phyloP scores from a whole-genome alignment of 1,140 invertebrate genomes.

The Macrobrachium nipponense region DNA sequence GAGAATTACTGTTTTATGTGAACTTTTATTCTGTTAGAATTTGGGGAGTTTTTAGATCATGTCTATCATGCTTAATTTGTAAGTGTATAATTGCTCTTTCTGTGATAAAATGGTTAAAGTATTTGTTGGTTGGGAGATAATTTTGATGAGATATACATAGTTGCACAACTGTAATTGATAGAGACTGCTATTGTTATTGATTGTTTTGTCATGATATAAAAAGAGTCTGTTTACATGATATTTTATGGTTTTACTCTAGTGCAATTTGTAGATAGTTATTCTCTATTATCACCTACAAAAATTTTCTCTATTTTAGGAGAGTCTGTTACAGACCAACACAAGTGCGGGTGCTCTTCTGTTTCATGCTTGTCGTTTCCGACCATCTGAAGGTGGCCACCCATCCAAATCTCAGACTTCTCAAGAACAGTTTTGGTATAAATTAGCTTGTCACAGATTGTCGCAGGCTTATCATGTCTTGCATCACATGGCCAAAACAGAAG shows the following conservation, averaged over 20 bases:
- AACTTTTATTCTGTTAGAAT: neutral
- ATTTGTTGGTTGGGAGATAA: no score
- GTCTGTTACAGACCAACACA: slow-evolving; percentile 35
- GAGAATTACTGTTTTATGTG: neutral
- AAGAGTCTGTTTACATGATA: no score
- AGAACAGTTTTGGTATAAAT: slow-evolving; percentile 43
- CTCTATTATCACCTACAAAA: neutral
- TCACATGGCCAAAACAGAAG: slow-evolving; percentile 41
- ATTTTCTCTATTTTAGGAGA: slow-evolving; percentile 32
- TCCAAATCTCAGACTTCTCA: slow-evolving; percentile 23
- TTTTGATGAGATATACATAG: no score
- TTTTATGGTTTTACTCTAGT: no score
- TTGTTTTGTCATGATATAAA: no score
- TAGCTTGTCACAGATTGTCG: slow-evolving; percentile 57
- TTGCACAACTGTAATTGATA: no score
- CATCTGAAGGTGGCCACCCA: slow-evolving; percentile 10
- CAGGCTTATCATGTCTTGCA: slow-evolving; percentile 57
- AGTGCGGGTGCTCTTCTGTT: slow-evolving; percentile 43
- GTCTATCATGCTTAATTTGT: no score
- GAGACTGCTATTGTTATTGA: no score
- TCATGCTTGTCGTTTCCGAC: slow-evolving; percentile 44
- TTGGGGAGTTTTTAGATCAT: no score
- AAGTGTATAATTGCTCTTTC: no score
- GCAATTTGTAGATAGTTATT: no score
- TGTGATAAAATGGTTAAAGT: no score